These are phyloP conservation scores for Lagopus muta DNA, from an alignment of 2,113 vertebrate genomes.

Conservation along the genomic window DNA sequence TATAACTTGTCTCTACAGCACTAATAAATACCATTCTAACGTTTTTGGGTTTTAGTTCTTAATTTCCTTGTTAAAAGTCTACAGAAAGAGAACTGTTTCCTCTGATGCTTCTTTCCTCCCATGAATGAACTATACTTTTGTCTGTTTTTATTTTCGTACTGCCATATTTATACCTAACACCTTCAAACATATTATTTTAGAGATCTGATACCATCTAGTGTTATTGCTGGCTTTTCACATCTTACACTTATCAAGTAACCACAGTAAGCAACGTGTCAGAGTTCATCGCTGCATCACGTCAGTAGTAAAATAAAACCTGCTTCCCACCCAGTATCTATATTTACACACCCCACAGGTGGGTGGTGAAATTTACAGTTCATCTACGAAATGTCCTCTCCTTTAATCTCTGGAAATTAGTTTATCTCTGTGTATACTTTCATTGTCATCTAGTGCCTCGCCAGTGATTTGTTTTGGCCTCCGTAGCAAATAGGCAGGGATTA, in stretches of 20 bases:
- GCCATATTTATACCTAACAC: slow-evolving; percentile 28
- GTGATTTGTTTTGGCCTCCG: slow-evolving; percentile 50
- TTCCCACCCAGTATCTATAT: slow-evolving; percentile 55
- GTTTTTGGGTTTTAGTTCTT: background rate
- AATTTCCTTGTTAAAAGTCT: slow-evolving; percentile 39
- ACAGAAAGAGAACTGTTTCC: slow-evolving; percentile 63
- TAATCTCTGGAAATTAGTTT: slow-evolving; percentile 55
- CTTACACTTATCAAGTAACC: slow-evolving; percentile 72
- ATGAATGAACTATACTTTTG: slow-evolving; percentile 37
- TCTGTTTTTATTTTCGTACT: slow-evolving; percentile 40
- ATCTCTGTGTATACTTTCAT: background rate
- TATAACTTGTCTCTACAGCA: slow-evolving; percentile 34
- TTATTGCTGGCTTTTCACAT: slow-evolving; percentile 62
- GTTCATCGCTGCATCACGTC: slow-evolving; percentile 54
- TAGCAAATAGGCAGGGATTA: slow-evolving; percentile 45
- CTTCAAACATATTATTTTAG: slow-evolving; percentile 56
- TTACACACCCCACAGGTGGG: slow-evolving; percentile 65
- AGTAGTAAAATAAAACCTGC: slow-evolving; percentile 54
- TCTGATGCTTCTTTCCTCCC: slow-evolving; percentile 42
- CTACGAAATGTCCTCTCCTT: slow-evolving; percentile 50
- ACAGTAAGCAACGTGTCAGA: slow-evolving; percentile 68
- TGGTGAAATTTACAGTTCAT: slow-evolving; percentile 55
- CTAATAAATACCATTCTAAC: slow-evolving; percentile 36
- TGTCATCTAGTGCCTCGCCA: background rate
- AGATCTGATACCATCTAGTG: slow-evolving; percentile 57